phyloP scores from a whole-genome alignment of 2,888 invertebrate genomes.

The Tenthredo livida region DNA sequence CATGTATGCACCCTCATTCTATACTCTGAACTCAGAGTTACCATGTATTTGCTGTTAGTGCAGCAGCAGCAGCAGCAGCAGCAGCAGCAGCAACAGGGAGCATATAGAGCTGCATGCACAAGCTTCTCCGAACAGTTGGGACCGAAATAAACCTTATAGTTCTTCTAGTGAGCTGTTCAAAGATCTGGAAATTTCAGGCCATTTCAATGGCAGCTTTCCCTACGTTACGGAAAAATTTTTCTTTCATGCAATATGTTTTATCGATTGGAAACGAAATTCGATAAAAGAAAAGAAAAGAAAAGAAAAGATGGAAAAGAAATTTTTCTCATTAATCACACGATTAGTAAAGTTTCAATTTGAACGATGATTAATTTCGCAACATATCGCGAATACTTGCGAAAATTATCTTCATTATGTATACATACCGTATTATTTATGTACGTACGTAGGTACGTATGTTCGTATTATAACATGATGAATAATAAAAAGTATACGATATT shows the following conservation, averaged over 20 bases:
- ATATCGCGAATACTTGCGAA: not conserved
- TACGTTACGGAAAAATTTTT: not conserved
- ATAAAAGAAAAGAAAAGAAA: too few species aligned
- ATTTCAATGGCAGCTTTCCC: not conserved
- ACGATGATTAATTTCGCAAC: not conserved
- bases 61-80: not conserved
- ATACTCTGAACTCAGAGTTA: not conserved
- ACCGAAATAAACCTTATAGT: conserved; percentile 54
- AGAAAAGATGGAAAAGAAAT: too few species aligned
- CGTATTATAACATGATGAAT: not conserved
- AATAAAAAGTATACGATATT: conserved; percentile 29
- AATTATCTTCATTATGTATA: not conserved
- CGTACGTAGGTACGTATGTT: not conserved
- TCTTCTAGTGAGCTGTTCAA: conserved; percentile 14
- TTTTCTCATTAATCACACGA: not conserved
- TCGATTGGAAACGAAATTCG: not conserved
- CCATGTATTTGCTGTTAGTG: not conserved
- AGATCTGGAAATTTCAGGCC: conserved; percentile 17
- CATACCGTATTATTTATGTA: not conserved
- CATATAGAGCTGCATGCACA: conserved; percentile 10
- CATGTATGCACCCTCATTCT: not conserved
- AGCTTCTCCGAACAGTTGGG: conserved; percentile 40
- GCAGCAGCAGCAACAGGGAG: not conserved
- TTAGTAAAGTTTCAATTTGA: not conserved
- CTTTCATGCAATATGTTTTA: too few species aligned